phyloP scores from a whole-genome alignment of 2,113 vertebrate species.

The Anguilla rostrata region DNA sequence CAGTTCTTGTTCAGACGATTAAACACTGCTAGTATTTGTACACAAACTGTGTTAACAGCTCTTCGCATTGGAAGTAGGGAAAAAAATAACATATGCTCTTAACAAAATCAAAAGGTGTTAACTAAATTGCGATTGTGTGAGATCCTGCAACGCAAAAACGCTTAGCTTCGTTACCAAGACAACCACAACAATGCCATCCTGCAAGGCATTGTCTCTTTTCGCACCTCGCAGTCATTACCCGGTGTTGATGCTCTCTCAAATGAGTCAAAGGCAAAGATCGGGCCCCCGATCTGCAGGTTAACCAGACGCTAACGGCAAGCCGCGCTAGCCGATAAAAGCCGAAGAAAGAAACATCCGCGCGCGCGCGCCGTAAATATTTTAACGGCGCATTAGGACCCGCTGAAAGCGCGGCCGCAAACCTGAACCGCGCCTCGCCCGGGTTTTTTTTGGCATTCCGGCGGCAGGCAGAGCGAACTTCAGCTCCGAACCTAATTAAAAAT shows the following conservation, averaged over 20 bases:
- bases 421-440: constrained; percentile 51
- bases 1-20: constrained; percentile 64
- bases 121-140: constrained; percentile 71
- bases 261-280: constrained; percentile 48
- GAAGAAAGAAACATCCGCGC: constrained; percentile 40
- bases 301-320: neutral
- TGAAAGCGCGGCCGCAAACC: constrained; percentile 33
- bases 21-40: constrained; percentile 72
- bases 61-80: constrained; percentile 67
- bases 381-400: constrained; percentile 15
- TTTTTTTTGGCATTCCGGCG: constrained; percentile 56
- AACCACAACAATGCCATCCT: constrained; percentile 73
- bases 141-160: constrained; percentile 75
- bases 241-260: constrained; percentile 60
- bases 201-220: constrained; percentile 57
- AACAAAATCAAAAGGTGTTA: constrained; percentile 71
- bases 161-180: constrained; percentile 76
- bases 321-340: neutral
- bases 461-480: constrained; percentile 72
- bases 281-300: neutral
- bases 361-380: constrained; percentile 51
- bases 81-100: constrained; percentile 75
- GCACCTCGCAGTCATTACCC: constrained; percentile 55
- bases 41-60: constrained; percentile 72
- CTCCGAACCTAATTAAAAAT: constrained; percentile 78